Percentiles rank a stretch among this genome's conserved stretches.
These are phyloP conservation scores for Vidua macroura DNA, from an alignment of 2,113 vertebrate genomes.

Conservation along the genomic window DNA sequence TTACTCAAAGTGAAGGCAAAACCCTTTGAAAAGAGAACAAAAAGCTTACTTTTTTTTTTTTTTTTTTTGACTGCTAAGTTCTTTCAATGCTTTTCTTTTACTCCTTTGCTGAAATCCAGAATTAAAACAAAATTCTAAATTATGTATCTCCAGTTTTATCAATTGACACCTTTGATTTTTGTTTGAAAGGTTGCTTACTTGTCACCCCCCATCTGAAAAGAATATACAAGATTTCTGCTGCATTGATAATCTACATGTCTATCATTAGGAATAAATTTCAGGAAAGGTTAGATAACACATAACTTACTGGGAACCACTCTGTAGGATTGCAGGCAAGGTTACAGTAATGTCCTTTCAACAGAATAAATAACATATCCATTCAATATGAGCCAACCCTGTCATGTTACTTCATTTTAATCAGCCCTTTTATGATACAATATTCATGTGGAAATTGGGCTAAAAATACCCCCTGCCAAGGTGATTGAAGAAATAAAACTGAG, in stretches of 20 bases:
- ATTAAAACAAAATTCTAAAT: neutral
- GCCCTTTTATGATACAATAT: slow-evolving; percentile 45
- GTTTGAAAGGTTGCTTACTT: neutral
- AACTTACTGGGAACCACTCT: slow-evolving; percentile 32
- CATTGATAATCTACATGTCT: slow-evolving; percentile 8
- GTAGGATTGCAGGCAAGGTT: slow-evolving; percentile 45
- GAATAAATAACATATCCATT: slow-evolving; percentile 48
- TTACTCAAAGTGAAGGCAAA: slow-evolving; percentile 12
- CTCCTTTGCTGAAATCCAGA: neutral
- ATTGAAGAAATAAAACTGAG: slow-evolving; percentile 24
- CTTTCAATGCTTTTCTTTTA: neutral
- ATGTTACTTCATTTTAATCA: slow-evolving; percentile 57
- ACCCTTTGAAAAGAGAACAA: neutral
- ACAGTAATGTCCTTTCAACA: slow-evolving; percentile 34
- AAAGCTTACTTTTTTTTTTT: neutral
- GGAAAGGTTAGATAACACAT: neutral
- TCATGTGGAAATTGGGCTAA: slow-evolving; percentile 49
- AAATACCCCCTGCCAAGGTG: slow-evolving; percentile 52
- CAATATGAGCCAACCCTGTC: neutral
- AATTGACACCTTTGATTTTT: neutral
- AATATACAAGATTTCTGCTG: neutral
- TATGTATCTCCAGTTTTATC: slow-evolving; percentile 10
- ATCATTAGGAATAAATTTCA: slow-evolving; percentile 5
- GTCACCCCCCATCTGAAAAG: neutral
- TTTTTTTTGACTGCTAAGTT: neutral